A percentile compares a stretch with the other conserved stretches of the same genome.
phyloP scores from a whole-genome alignment of 2,888 invertebrate species.

The Beris morrisii region DNA sequence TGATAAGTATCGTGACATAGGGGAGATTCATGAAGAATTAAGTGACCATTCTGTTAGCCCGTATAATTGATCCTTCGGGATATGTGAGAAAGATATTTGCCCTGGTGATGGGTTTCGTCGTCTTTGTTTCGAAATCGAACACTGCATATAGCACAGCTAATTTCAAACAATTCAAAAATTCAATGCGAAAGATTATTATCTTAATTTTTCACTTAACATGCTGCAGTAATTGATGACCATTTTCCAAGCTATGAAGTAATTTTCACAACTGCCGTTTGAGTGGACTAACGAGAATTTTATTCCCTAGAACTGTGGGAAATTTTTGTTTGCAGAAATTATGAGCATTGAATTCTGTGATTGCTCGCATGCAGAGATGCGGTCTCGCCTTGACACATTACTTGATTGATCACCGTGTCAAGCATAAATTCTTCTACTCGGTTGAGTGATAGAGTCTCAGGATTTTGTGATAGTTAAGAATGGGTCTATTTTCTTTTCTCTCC shows the following conservation, averaged over 20 bases:
- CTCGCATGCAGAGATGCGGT: conserved; percentile 15
- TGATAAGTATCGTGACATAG: conserved; percentile 28
- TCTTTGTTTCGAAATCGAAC: conserved; percentile 30
- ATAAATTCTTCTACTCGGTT: too few species aligned
- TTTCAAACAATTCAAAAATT: conserved; percentile 32
- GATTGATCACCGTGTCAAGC: conserved; percentile 13
- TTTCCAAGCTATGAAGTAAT: not conserved
- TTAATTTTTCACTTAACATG: conserved; percentile 34
- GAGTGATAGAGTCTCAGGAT: too few species aligned
- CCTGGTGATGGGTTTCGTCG: conserved; percentile 21
- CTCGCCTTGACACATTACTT: conserved; percentile 13
- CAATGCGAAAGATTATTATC: conserved; percentile 32
- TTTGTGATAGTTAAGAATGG: too few species aligned
- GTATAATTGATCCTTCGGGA: conserved; percentile 33
- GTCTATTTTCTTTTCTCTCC: too few species aligned
- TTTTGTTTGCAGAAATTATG: conserved; percentile 7
- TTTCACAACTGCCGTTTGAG: not conserved
- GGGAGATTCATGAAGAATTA: conserved; percentile 24
- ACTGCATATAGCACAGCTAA: conserved; percentile 35
- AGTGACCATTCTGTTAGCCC: conserved; percentile 31
- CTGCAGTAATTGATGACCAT: conserved; percentile 21
- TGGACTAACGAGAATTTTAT: not conserved
- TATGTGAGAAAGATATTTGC: conserved; percentile 21
- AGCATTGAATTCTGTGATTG: not conserved
- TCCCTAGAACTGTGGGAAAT: conserved; percentile 19